Base-by-base conservation (phyloP, 2,888 invertebrate genomes). In the Apamea crenata region DNA sequence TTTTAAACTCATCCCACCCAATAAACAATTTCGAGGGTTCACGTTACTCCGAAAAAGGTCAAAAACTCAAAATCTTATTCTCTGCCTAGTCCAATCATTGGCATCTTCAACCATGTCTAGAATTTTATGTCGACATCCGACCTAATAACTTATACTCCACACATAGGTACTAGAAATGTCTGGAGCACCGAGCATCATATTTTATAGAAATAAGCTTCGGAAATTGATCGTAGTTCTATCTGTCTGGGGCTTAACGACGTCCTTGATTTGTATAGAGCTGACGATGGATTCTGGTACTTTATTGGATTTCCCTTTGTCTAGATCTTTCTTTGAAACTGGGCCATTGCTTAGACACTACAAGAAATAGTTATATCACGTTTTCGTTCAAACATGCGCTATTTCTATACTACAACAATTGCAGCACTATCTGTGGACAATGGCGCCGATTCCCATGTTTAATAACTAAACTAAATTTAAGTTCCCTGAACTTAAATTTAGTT, bases 251-350 rank as follows among this genome's bases (percentile, higher is more conserved):
- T 70, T 32, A 66, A 71, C 76, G 76, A 72, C 63, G 36, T 44
- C 71, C 72, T 72, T 83, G 71, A 83, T 83, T 83, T 87, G 71
- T 68, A 61, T 32, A 59, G 44, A 36, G 70, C 74, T 74, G 84
- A 83, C 71, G 78, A 6, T 8, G 29, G 63, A 7, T 63, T 56
- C 36, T 63, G 3, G 36, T 53, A 32, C 16, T 86, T 77, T 82
- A 82, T 83, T 56, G 50, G 40, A 21, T 32, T 56, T 69, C 25
- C 44, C 76, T 71, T 81, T 14, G 16, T 40, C 21, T 75, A 50
- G 36, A 32, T 32, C 4, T 74, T 56, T 56, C 10, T 80, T 74
- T 61, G 16, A 12, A 75, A 53, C 59, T 18, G n/a, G 18, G n/a
- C 1, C 21, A 44, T n/a, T n/a, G 8, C 2, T 25, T 18, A n/a